Evolutionary conservation across 2,888 invertebrate genomes (phyloP), one percentile per base, ranked within the genome.

Genomic region (Drosophila emarginata): DNA sequence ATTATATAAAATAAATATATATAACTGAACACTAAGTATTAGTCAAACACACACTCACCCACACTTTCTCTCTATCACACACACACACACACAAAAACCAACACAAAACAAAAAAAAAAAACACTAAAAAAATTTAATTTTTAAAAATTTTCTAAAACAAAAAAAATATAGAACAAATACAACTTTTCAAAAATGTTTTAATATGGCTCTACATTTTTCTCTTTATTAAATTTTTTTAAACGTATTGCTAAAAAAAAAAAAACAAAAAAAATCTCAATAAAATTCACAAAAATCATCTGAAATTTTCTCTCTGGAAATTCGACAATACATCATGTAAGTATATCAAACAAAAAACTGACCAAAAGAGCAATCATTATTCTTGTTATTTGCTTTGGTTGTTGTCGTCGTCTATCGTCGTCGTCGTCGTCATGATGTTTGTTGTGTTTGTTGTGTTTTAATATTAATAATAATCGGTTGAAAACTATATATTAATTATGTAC

Each of bases 151-250:
- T 77, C 79, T 78, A 84, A 84, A 74, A 76, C 66, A 75, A 70
- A 77, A 85, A 78, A 78, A 77, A 81, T 69, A 78, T 80, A 68
- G 81, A 85, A 45, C 9, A 32, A 32, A 81, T 86, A 21, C 9
- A 11, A 45, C 45, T 45, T 21, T 78, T 79, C 69, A 84, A 85
- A 81, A 80, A 76, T 75, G 78, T 80, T 85, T 45, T 86, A 85
- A 86, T 86, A 86, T 75, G 45, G 62, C 79, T 85, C 76, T 85
- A 86, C 72, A 85, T 87, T 89, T 87, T 85, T 88, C 86, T 88
- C 88, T 88, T 83, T 88, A 86, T 81, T 82, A 87, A 79, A 21
- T 45, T 45, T 76, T 78, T 88, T 89, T 86, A 63, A 86, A 85
- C 87, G 87, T 88, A 88, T 88, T 86, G 88, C 89, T 89, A 87